A percentile compares a stretch with the other conserved stretches of the same genome.
Evolutionary conservation across 2,888 invertebrate genomes (phyloP).

Genomic region (Belgica antarctica): DNA sequence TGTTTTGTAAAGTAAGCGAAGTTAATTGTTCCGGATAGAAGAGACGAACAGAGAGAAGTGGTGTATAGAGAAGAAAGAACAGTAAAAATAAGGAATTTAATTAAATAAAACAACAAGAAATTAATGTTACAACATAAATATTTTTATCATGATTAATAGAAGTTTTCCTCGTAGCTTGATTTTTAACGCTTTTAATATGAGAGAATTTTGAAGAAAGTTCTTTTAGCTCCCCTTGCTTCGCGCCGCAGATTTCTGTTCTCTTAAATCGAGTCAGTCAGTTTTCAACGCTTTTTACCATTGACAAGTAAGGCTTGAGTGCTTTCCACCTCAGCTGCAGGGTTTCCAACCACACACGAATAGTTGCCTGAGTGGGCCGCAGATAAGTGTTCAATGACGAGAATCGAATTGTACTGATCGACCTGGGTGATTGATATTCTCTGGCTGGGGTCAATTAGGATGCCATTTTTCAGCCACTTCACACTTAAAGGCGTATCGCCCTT

Average conservation of each 20-base stretch:
- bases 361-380: constrained; percentile 75
- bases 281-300: constrained; percentile 71
- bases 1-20: constrained; percentile 2
- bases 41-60: constrained; percentile 47
- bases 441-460: constrained; percentile 62
- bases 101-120: background rate
- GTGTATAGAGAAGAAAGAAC: constrained; percentile 22
- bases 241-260: constrained; percentile 25
- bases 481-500: constrained; percentile 74
- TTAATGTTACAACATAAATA: background rate
- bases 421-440: constrained; percentile 67
- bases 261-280: background rate
- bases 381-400: constrained; percentile 72
- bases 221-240: constrained; percentile 29
- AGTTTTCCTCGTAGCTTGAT: constrained; percentile 10
- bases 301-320: constrained; percentile 72
- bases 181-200: too few relatives aligned
- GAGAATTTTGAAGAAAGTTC: constrained; percentile 9
- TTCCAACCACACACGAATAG: constrained; percentile 72
- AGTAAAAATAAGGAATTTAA: constrained; percentile 20
- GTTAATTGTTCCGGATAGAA: constrained; percentile 47
- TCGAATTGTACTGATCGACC: constrained; percentile 74
- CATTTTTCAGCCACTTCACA: constrained; percentile 76
- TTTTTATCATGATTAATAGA: background rate
- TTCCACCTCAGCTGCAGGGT: constrained; percentile 70